These are phyloP conservation scores for Pygoscelis adeliae DNA, from an alignment of 2,113 vertebrate species.

Conservation along the genomic window DNA sequence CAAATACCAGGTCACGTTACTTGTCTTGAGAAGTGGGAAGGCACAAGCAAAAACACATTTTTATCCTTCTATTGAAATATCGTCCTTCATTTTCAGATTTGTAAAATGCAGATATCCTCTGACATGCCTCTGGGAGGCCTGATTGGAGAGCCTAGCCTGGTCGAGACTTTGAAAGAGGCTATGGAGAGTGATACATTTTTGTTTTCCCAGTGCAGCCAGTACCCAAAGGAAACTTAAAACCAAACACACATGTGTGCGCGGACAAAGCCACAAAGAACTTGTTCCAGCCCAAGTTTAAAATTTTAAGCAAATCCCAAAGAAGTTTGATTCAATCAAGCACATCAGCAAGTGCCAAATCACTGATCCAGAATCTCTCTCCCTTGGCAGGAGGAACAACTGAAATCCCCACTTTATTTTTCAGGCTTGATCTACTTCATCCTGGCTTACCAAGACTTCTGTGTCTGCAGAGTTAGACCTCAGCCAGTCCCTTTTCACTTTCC, in stretches of 20 bases:
- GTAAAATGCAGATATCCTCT: neutral
- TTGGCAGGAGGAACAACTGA: neutral
- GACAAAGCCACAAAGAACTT: neutral
- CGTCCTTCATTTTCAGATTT: neutral
- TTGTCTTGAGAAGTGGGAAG: neutral
- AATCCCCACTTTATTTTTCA: neutral
- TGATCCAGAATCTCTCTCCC: neutral
- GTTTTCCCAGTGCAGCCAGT: neutral
- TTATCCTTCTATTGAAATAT: neutral
- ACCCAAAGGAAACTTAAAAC: neutral
- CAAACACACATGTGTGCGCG: accelerated
- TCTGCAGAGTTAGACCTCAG: neutral
- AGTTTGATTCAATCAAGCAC: neutral
- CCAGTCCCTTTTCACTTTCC: neutral
- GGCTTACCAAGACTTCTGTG: neutral
- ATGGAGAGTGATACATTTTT: neutral
- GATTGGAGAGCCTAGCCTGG: neutral
- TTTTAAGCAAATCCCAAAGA: neutral
- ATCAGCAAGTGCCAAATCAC: neutral
- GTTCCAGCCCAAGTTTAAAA: neutral
- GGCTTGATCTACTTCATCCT: neutral
- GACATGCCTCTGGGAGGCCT: neutral
- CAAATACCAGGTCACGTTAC: neutral
- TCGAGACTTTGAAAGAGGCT: neutral
- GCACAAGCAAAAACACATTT: neutral